phyloP scores from a whole-genome alignment of 2,113 vertebrate species.

The Psilopsiagon aurifrons region DNA sequence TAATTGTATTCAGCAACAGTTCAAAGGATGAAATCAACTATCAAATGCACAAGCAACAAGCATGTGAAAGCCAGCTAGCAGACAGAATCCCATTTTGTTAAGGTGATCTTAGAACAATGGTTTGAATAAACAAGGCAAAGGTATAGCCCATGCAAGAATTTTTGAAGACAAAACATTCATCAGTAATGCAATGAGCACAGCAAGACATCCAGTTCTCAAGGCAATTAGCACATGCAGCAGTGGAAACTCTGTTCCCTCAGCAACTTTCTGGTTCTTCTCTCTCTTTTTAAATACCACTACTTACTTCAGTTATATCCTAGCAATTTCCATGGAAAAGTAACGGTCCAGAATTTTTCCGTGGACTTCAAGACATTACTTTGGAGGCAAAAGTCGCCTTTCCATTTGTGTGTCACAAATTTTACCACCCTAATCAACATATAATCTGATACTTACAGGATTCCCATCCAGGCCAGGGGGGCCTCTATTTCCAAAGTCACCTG shows the following conservation, averaged over 20 bases:
- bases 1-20: not conserved
- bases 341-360: not conserved
- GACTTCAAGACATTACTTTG: not conserved
- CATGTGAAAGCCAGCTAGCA: not conserved
- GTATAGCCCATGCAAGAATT: not conserved
- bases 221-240: not conserved
- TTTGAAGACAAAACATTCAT: not conserved
- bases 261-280: not conserved
- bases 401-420: not conserved
- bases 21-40: not conserved
- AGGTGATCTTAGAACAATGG: not conserved
- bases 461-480: slow-evolving; percentile 92
- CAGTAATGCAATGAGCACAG: not conserved
- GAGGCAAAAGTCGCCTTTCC: not conserved
- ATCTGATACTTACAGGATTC: slow-evolving; percentile 83
- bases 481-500: slow-evolving; percentile 89
- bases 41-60: not conserved
- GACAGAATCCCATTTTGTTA: not conserved
- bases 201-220: not conserved
- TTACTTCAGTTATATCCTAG: not conserved
- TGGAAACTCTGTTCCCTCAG: not conserved
- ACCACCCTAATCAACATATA: not conserved
- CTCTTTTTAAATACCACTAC: not conserved
- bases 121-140: not conserved
- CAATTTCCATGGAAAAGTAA: not conserved